Conservation (phyloP, 2,888 invertebrate species). For the Dinocampus coccinellae region DNA sequence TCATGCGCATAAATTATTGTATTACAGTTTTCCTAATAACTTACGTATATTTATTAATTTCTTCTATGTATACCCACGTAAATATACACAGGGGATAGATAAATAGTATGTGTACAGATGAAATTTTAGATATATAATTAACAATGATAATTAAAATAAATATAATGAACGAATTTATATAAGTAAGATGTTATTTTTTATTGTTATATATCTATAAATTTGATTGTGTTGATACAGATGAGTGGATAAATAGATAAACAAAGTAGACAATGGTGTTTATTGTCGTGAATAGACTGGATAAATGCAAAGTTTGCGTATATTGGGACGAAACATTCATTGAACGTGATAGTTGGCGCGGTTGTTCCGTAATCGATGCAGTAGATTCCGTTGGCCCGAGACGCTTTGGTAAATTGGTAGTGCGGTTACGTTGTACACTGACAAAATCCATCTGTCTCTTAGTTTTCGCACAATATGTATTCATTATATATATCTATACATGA, state of each 20-base stretch:
- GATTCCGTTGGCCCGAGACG: slow-evolving; percentile 25
- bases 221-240: too few species aligned
- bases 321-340: slow-evolving; percentile 6
- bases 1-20: neutral
- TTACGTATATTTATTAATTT: neutral
- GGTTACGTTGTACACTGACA: slow-evolving; percentile 21
- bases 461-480: neutral
- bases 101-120: too few species aligned
- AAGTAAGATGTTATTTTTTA: too few species aligned
- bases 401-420: slow-evolving; percentile 25
- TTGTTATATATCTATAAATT: too few species aligned
- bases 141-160: too few species aligned
- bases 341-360: slow-evolving; percentile 20
- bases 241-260: too few species aligned
- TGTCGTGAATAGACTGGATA: slow-evolving; percentile 8
- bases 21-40: slow-evolving; percentile 2
- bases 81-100: neutral
- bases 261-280: neutral
- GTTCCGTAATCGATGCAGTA: slow-evolving; percentile 23
- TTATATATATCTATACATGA: slow-evolving; percentile 20
- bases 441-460: slow-evolving; percentile 15
- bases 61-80: neutral
- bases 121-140: too few species aligned
- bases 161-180: too few species aligned
- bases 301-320: slow-evolving; percentile 26